Conservation (phyloP, 2,888 invertebrate species). For the Synanthedon vespiformis region DNA sequence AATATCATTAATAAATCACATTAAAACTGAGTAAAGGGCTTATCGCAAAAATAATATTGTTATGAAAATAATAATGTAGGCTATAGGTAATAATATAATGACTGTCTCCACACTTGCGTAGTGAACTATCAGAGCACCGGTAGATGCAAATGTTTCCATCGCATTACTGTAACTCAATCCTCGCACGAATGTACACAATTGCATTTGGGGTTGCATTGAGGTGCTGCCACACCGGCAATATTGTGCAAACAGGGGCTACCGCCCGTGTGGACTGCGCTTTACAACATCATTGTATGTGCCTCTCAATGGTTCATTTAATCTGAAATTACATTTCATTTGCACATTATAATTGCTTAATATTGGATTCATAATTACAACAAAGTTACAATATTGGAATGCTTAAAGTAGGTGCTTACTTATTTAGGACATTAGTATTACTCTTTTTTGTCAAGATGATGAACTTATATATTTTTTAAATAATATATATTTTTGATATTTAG, state of each 20-base stretch:
- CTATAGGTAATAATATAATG: too few species aligned
- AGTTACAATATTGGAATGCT: too few species aligned
- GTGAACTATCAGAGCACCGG: conserved; percentile 18
- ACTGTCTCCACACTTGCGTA: conserved; percentile 9
- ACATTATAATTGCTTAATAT: background rate
- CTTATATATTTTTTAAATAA: too few species aligned
- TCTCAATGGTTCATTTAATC: background rate
- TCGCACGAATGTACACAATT: conserved; percentile 64
- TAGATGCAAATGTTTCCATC: conserved; percentile 57
- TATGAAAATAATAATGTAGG: too few species aligned
- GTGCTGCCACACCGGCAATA: conserved; percentile 32
- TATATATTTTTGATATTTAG: too few species aligned
- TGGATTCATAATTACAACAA: background rate
- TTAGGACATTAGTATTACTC: too few species aligned
- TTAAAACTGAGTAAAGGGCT: too few species aligned
- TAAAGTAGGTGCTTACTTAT: too few species aligned
- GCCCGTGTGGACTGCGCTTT: conserved; percentile 31
- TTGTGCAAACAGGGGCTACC: conserved; percentile 53
- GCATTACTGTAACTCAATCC: conserved; percentile 62
- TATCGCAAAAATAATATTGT: too few species aligned
- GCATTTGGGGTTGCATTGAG: conserved; percentile 60
- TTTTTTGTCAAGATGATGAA: too few species aligned
- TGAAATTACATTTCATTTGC: background rate
- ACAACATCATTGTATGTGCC: conserved; percentile 15
- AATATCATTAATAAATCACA: too few species aligned